Percentiles rank a stretch among this genome's conserved stretches.
Evolutionary conservation across 2,888 invertebrate genomes (phyloP).

Genomic region (Drosophila antonietae): DNA sequence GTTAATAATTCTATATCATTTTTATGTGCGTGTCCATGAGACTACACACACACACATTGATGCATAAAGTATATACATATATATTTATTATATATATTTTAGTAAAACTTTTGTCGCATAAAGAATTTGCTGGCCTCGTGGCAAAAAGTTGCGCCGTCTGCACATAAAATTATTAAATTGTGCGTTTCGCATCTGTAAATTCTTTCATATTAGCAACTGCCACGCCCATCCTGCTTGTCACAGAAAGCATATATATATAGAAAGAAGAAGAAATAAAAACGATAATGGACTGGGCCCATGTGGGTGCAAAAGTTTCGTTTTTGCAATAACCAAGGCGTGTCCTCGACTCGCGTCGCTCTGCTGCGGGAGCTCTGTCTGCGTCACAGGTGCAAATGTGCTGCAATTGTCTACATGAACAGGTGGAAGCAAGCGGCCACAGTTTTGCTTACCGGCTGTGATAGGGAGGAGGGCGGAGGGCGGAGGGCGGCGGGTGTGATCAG

Average conservation of each 20-base stretch:
- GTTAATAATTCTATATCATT: slow-evolving; percentile 74
- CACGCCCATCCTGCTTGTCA: background rate
- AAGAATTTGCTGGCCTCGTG: slow-evolving; percentile 35
- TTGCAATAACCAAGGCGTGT: slow-evolving; percentile 51
- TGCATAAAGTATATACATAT: background rate
- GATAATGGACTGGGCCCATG: background rate
- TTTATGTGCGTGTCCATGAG: slow-evolving; percentile 41
- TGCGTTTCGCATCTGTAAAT: slow-evolving; percentile 44
- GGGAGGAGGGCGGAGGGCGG: rapidly evolving
- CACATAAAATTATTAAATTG: slow-evolving; percentile 54
- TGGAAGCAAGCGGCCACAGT: no score
- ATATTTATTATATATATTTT: background rate
- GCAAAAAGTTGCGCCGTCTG: slow-evolving; percentile 33
- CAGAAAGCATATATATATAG: no score
- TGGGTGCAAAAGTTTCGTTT: slow-evolving; percentile 48
- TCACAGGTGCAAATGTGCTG: slow-evolving; percentile 49
- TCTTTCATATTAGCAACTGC: slow-evolving; percentile 25
- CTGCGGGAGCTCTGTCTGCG: slow-evolving; percentile 14
- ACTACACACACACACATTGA: slow-evolving; percentile 1
- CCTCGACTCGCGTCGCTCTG: slow-evolving; percentile 9
- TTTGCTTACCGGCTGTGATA: no score
- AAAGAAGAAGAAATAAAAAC: background rate
- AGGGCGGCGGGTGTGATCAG: background rate
- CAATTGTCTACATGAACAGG: slow-evolving; percentile 30
- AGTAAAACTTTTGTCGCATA: slow-evolving; percentile 45